Evolutionary conservation across 2,113 vertebrate genomes (phyloP).

Genomic region (Campylomormyrus tamandua): DNA sequence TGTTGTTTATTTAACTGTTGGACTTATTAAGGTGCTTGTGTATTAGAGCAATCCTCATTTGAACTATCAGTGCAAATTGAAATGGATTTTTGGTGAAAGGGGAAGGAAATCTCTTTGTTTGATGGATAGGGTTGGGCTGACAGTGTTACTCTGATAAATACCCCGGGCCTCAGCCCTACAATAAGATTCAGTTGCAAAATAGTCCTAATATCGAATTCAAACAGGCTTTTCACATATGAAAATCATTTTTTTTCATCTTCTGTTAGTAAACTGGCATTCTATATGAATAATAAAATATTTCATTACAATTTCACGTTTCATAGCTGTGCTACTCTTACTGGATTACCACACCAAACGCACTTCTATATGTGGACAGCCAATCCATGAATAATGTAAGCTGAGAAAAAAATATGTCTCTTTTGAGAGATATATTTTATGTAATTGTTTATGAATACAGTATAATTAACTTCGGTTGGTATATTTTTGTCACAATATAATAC

Average conservation of each 20-base stretch:
- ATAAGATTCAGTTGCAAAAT: not conserved
- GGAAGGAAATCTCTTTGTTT: not conserved
- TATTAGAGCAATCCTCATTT: not conserved
- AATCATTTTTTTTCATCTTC: not conserved
- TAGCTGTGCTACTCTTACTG: constrained; percentile 18
- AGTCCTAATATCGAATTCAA: not conserved
- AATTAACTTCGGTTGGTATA: not conserved
- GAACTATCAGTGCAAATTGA: not conserved
- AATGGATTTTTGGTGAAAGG: constrained; percentile 1
- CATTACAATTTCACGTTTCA: constrained; percentile 31
- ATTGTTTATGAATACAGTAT: not conserved
- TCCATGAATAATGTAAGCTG: not conserved
- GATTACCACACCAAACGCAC: not conserved
- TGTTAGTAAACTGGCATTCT: not conserved
- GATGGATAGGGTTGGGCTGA: not conserved
- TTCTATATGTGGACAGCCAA: not conserved
- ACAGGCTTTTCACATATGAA: not conserved
- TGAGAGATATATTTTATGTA: not conserved
- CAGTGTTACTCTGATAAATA: not conserved
- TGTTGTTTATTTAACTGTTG: not conserved
- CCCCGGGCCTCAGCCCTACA: not conserved
- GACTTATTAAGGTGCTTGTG: not conserved
- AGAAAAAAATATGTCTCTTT: not conserved
- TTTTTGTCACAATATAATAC: not conserved
- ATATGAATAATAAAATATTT: constrained; percentile 11